These are phyloP conservation scores for Epinephelus cyanopodus DNA, from an alignment of 2,113 vertebrate genomes.

Conservation along the genomic window DNA sequence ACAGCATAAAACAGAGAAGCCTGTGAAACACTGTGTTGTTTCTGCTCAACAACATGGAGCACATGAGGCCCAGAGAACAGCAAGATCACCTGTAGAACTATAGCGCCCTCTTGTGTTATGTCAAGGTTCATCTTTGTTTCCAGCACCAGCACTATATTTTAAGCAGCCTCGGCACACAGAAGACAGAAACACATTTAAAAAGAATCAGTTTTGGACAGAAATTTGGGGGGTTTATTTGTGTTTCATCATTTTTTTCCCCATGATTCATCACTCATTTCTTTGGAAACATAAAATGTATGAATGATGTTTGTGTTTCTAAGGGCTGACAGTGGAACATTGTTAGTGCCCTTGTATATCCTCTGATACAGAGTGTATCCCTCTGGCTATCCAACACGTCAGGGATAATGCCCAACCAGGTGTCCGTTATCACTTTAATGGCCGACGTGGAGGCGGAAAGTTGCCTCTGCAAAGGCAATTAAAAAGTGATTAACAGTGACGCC, in stretches of 20 bases:
- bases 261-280: background rate
- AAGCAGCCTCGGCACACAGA: too few relatives aligned
- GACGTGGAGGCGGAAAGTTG: too few relatives aligned
- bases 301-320: background rate
- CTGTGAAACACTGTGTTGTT: conserved; percentile 38
- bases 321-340: background rate
- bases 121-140: background rate
- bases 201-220: too few relatives aligned
- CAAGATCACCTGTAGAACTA: conserved; percentile 35
- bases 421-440: too few relatives aligned
- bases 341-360: background rate
- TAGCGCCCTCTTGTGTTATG: conserved; percentile 74
- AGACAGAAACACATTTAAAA: background rate
- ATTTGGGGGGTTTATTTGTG: background rate
- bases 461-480: too few relatives aligned
- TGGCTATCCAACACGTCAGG: background rate
- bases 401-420: too few relatives aligned
- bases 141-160: background rate
- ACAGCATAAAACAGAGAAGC: background rate
- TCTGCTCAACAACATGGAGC: conserved; percentile 10
- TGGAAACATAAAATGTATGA: background rate
- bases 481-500: too few relatives aligned
- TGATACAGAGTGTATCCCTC: background rate
- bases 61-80: background rate
- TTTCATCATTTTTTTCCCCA: background rate